Evolutionary conservation across 92 coral and sea anemone species (phyloP).

Genomic region (Phenganax marumi): DNA sequence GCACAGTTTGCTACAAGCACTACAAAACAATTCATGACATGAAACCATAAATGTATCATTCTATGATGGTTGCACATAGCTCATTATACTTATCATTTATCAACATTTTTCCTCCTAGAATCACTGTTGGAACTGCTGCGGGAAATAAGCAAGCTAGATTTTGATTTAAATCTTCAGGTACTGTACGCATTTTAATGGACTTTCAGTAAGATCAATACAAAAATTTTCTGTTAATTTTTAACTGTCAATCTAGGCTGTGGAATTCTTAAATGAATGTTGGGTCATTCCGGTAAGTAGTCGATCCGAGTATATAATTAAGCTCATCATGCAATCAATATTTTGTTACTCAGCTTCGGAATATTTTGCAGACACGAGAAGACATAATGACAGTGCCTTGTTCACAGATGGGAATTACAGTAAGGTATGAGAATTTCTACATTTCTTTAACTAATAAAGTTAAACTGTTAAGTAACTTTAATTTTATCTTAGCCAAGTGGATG

Average conservation of each 20-base stretch:
- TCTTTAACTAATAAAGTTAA: background rate
- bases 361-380: conserved; percentile 36
- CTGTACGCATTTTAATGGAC: background rate
- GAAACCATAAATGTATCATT: too few relatives aligned
- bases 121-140: conserved; percentile 39
- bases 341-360: background rate
- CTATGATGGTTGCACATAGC: background rate
- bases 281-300: conserved; percentile 21
- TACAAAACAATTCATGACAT: background rate
- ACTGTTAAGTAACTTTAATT: background rate
- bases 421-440: background rate
- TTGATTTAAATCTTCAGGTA: conserved; percentile 41
- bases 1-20: background rate
- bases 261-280: conserved; percentile 37
- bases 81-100: too few relatives aligned
- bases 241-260: conserved; percentile 15
- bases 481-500: conserved; percentile 31
- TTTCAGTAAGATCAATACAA: background rate
- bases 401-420: conserved; percentile 37
- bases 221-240: background rate
- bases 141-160: conserved; percentile 35
- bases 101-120: background rate
- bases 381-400: conserved; percentile 38
- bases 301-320: background rate
- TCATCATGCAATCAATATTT: background rate